Base-by-base conservation (phyloP, 1,140 invertebrate genomes). In the Anastrepha obliqua region DNA sequence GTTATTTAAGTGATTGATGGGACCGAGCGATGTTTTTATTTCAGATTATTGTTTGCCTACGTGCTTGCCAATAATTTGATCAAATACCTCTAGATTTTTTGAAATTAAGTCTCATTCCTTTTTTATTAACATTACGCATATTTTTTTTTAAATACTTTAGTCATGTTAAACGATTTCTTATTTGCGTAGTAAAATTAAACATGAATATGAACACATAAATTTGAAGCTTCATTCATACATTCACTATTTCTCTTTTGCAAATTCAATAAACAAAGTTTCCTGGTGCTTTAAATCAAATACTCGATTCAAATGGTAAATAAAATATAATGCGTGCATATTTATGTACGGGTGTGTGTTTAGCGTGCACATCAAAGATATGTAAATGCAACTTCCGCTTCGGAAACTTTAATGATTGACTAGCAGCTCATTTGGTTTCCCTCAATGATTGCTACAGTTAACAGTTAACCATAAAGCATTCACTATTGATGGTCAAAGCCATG, bases 341-440 rank as follows among this genome's bases (percentile, higher is more conserved):
- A 29, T 29, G 29, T 29, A 29, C 1, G 29, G 29, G 29, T 29
- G 29, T 29, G 29, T 74, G 44, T 11, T 67, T 6, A 13, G 44
- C 70, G 70, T 47, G 70, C 13, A 44, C 42, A 47, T 74, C 70
- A 74, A 74, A 74, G 70, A 74, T 74, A 74, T 74, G 70, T 47
- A 74, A 74, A 74, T 74, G 44, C 44, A 47, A 47, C 70, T 74
- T 74, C 70, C 70, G 70, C n/a, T 44, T 39, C 70, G 44, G 44
- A 74, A 74, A 51, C 42, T 2, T 47, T n/a, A n/a, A 15, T 74
- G 70, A 74, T 51, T n/a, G 44, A 74, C 15, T 74, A 47, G 70
- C 13, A 3, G 70, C 70, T 74, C 70, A 3, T 1, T 13, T 15
- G 17, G 5, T 17, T 64, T 0, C 11, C 60, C 15, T 51, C 44